Evolutionary conservation across 2,797 vertebrate species (phyloP), one percentile per base, ranked within the genome.

Genomic region (Ispidina lecontei): DNA sequence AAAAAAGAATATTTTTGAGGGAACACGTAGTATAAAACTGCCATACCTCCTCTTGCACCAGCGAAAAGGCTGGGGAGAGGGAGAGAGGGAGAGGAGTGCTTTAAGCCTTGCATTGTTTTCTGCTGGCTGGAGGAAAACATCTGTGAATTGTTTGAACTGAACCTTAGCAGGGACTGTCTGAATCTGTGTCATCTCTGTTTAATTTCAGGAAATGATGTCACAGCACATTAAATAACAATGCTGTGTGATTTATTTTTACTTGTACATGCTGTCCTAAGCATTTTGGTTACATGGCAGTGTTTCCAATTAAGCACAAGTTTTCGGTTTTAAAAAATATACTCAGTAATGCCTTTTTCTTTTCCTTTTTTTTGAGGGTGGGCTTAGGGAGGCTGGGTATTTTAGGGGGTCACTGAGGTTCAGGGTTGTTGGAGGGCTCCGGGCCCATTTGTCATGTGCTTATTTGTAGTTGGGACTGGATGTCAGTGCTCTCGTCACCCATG

Each of bases 91-190:
- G 81, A 94, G 41, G 67, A 89, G 90, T 44, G 55, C 74, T 96
- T 94, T 94, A 91, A 97, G 77, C 97, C 97, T 64, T 6, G 91
- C 97, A 94, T 98, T 98, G 98, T 98, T 98, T 98, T 98, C 92
- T 95, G 81, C 95, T 94, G 96, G 96, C 96, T 96, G 94, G 96
- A 96, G 96, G 97, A 97, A 98, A 98, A 99, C 98, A 99, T 98
- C 98, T 99, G 98, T 98, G 98, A 98, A 98, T 98, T 98, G 97
- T 99, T 98, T 98, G 97, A 98, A 98, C 92, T 96, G 94, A 97
- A 97, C 96, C 94, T 96, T 97, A 95, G 93, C 94, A 93, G 96
- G 94, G 96, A 97, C 94, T 72, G 58, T 95, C 95, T 96, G 96
- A 97, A 98, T 97, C 95, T 97, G 96, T 97, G 97, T 98, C 97